Conservation (phyloP, 2,797 vertebrate genomes). For the Atherinosoma microstoma region DNA sequence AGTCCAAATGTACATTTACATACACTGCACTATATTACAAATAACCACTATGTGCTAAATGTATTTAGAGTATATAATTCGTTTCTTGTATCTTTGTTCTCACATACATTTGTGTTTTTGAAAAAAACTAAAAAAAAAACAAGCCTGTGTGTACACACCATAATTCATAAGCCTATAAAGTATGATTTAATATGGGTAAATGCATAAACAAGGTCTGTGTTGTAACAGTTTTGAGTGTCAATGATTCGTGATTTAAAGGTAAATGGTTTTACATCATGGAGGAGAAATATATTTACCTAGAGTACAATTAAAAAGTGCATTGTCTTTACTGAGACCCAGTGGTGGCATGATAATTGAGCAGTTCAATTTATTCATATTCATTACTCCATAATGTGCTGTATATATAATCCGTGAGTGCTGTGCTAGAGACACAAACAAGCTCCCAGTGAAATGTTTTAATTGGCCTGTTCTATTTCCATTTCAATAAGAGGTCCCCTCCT, state of each 20-base stretch:
- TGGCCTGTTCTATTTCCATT: constrained; percentile 83
- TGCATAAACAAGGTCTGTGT: constrained; percentile 18
- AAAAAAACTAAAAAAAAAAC: constrained; percentile 1
- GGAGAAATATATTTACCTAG: constrained; percentile 52
- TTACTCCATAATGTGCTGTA: constrained; percentile 82
- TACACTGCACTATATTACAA: constrained; percentile 9
- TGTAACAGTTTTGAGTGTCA: constrained; percentile 21
- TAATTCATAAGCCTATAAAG: too few species aligned
- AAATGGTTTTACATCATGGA: constrained; percentile 47
- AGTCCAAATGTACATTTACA: constrained; percentile 41
- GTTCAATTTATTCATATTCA: constrained; percentile 79
- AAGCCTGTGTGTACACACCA: not conserved
- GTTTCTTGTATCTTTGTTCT: constrained; percentile 2
- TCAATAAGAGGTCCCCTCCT: constrained; percentile 77
- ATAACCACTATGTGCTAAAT: constrained; percentile 18
- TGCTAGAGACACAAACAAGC: constrained; percentile 79
- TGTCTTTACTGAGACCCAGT: constrained; percentile 67
- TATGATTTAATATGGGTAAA: constrained; percentile 12
- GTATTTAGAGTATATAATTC: not conserved
- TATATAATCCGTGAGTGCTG: constrained; percentile 76
- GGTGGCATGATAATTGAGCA: constrained; percentile 71
- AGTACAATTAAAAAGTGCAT: constrained; percentile 51
- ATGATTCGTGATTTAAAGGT: constrained; percentile 51
- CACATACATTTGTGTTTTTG: constrained; percentile 13
- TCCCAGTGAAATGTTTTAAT: constrained; percentile 81